Base-by-base conservation (phyloP, 2,113 vertebrate species). In the Trichechus manatus region DNA sequence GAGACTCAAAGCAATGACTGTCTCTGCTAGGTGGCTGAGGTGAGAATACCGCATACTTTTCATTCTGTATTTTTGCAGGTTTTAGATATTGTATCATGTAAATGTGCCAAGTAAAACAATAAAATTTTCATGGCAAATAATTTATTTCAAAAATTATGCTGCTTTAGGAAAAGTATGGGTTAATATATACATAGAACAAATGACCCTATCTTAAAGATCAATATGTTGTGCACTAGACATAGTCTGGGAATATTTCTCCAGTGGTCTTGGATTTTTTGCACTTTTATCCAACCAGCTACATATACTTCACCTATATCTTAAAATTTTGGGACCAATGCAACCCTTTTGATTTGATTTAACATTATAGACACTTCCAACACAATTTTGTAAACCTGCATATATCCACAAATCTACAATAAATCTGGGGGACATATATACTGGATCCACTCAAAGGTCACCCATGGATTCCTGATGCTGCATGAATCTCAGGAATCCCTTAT, bases 41-140 rank as follows among this genome's bases (percentile, higher is more conserved):
- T 78, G 25, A 4, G 27, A 91, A 61, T 20, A 87, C 0, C 86
- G 36, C 6, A 53, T 0, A 42, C 2, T 75, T 88, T 82, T 81
- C 1, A 44, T 84, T 83, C 19, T 56, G 39, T 56, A n/a, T 27
- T 47, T 84, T 50, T 87, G 22, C 6, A 68, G 70, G 77, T 89
- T 85, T 53, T 33, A 87, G 3, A 61, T 33, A 42, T 13, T 70
- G 10, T 59, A 68, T 87, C 11, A 74, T 53, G 33, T 87, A 6
- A 64, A 33, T 36, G 2, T 83, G 66, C 8, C 14, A 25, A 2
- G 39, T 85, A 50, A 33, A 91, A 15, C 87, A 94, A 31, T 42
- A 72, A 77, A 95, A 84, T 20, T 93, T 63, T 53, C 75, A 84
- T 81, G 72, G 11, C 8, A 91, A 88, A 84, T 81, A 77, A 91